Evolutionary conservation across 1,140 invertebrate genomes (phyloP).

Genomic region (Onthophagus taurus): DNA sequence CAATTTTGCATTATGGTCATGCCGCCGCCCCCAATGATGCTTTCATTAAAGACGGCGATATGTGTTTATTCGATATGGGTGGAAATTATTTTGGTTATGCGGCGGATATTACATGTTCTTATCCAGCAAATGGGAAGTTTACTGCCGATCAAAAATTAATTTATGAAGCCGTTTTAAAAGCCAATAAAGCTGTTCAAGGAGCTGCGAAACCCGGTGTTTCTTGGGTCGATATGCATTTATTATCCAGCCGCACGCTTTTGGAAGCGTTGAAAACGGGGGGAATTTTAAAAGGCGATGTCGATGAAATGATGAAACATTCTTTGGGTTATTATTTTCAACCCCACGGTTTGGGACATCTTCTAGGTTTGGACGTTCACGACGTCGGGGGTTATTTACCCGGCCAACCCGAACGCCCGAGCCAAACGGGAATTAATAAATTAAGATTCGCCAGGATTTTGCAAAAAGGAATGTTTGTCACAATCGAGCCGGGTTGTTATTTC

Average conservation of each 20-base stretch:
- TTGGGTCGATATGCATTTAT: slow-evolving; percentile 89
- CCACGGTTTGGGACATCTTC: slow-evolving; percentile 89
- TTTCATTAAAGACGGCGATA: slow-evolving; percentile 70
- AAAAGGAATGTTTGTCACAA: slow-evolving; percentile 83
- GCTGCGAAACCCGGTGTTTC: slow-evolving; percentile 78
- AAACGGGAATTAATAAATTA: slow-evolving; percentile 47
- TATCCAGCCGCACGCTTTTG: slow-evolving; percentile 72
- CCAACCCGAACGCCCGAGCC: slow-evolving; percentile 46
- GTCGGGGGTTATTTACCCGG: slow-evolving; percentile 79
- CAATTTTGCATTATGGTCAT: slow-evolving; percentile 93
- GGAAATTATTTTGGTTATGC: slow-evolving; percentile 92
- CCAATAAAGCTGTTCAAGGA: slow-evolving; percentile 72
- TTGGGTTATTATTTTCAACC: slow-evolving; percentile 86
- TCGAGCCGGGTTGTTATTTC: slow-evolving; percentile 95
- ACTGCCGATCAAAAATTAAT: slow-evolving; percentile 83
- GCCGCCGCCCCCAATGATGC: slow-evolving; percentile 85
- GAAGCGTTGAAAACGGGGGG: slow-evolving; percentile 64
- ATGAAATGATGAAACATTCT: slow-evolving; percentile 73
- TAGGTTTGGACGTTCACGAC: slow-evolving; percentile 94
- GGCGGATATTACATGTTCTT: slow-evolving; percentile 93
- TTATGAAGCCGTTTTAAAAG: slow-evolving; percentile 83
- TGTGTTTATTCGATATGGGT: slow-evolving; percentile 97
- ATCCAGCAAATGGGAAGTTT: slow-evolving; percentile 91
- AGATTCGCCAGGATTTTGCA: slow-evolving; percentile 71
- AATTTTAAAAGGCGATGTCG: slow-evolving; percentile 69